A percentile compares a stretch with the other conserved stretches of the same genome.
Evolutionary conservation across 2,888 invertebrate genomes (phyloP).

Genomic region (Trypoxylon attenuatum): DNA sequence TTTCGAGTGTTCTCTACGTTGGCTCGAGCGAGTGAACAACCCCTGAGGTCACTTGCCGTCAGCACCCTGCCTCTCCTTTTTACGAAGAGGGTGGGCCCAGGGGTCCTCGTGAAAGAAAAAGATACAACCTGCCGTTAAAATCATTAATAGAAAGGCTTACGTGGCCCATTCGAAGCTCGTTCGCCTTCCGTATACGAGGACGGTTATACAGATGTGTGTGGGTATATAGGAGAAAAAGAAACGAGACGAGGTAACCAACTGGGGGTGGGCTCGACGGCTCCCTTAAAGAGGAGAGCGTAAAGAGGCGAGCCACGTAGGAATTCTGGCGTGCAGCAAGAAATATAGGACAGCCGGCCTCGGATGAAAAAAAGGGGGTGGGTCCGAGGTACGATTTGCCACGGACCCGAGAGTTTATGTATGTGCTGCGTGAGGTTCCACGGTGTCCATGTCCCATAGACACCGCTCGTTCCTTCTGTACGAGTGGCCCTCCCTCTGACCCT

Average conservation of each 20-base stretch:
- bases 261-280: slow-evolving; percentile 33
- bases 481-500: not conserved
- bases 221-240: slow-evolving; percentile 41
- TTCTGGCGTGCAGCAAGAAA: slow-evolving; percentile 58
- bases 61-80: slow-evolving; percentile 7
- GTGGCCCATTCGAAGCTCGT: slow-evolving; percentile 33
- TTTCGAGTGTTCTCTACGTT: not conserved
- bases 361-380: slow-evolving; percentile 62
- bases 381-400: slow-evolving; percentile 65
- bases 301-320: slow-evolving; percentile 50
- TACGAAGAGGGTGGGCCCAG: slow-evolving; percentile 4
- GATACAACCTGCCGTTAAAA: slow-evolving; percentile 55
- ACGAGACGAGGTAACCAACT: slow-evolving; percentile 14
- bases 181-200: too few species aligned
- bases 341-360: slow-evolving; percentile 56
- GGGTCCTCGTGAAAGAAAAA: slow-evolving; percentile 45
- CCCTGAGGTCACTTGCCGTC: too few species aligned
- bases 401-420: slow-evolving; percentile 53
- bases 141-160: slow-evolving; percentile 64
- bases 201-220: slow-evolving; percentile 31
- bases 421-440: slow-evolving; percentile 38
- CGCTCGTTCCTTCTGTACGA: not conserved
- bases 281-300: slow-evolving; percentile 57
- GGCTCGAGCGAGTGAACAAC: not conserved
- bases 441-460: slow-evolving; percentile 42